phyloP scores from a whole-genome alignment of 2,113 vertebrate species.

The Acanthisitta chloris region DNA sequence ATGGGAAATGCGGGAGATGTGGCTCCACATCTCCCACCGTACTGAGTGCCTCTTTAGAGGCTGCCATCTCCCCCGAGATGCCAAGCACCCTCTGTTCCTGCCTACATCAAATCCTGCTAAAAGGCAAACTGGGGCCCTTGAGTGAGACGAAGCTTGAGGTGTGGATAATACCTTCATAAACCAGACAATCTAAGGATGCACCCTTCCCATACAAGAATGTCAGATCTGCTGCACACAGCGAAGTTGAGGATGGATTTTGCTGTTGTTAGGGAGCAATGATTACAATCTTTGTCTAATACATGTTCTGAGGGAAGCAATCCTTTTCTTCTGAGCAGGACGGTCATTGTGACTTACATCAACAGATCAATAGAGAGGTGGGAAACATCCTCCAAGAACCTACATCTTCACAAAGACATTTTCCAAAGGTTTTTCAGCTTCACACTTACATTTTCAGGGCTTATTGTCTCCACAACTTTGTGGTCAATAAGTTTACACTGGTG shows the following conservation, averaged over 20 bases:
- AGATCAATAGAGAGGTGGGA: conserved; percentile 38
- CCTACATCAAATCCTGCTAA: background rate
- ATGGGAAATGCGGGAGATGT: accelerated
- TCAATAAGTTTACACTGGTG: conserved; percentile 6
- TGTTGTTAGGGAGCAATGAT: background rate
- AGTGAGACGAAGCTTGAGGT: accelerated
- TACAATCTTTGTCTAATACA: background rate
- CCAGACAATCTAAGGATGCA: background rate
- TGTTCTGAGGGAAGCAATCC: background rate
- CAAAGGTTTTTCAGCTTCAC: background rate
- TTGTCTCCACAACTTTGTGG: background rate
- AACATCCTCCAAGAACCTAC: background rate
- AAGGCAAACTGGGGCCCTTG: background rate
- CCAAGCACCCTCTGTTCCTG: background rate
- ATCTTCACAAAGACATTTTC: background rate
- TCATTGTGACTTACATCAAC: background rate
- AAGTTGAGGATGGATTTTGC: background rate
- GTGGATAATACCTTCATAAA: background rate
- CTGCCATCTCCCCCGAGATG: background rate
- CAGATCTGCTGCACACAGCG: accelerated
- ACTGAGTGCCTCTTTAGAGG: background rate
- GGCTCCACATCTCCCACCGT: background rate
- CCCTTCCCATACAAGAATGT: background rate
- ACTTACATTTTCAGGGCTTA: background rate
- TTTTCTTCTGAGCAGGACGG: background rate